Base-by-base conservation (phyloP, 2,797 vertebrate species). In the Toxotes lorentzi region DNA sequence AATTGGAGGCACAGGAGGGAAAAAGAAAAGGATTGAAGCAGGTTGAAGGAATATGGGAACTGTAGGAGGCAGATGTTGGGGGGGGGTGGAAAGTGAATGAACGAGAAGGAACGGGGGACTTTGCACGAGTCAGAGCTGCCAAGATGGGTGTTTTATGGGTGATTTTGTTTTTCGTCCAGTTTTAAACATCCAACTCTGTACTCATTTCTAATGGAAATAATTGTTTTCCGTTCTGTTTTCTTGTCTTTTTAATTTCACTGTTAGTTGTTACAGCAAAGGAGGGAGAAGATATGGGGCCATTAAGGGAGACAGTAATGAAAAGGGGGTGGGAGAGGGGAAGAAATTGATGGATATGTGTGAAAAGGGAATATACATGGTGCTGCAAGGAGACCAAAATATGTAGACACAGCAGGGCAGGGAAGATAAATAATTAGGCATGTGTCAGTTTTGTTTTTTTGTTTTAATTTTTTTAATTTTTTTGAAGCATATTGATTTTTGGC, bases 41-140 rank as follows among this genome's bases (percentile, higher is more conserved):
- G 54, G 35, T 35, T 64, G 60, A 47, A 19, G 57, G 61, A 60
- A 62, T 8, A 40, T 40, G 48, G 50, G 14, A 35, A 61, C 35
- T 70, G 58, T 47, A 50, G 63, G 60, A 64, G 64, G 73, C 41
- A 62, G 58, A 78, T 76, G 64, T 57, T 57, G 70, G 71, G 62
- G 43, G 35, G 70, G 19, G 41, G 88, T 84, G 68, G 19, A 45
- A 89, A 85, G 76, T 91, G 77, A 87, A 75, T 81, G 84, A 81
- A 81, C 62, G 56, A 74, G 50, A 67, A 41, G 35, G 48, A 76
- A 48, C 3, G 34, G 40, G 19, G 16, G 73, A 86, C 68, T 82
- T 84, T 73, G 57, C 73, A 5, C 13, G 61, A 74, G 64, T 73
- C 61, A 51, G 62, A 14, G 32, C 64, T 74, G 50, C n/a, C 54